These are phyloP conservation scores for Hyphantria cunea DNA, from an alignment of 1,140 invertebrate genomes.

Conservation along the genomic window DNA sequence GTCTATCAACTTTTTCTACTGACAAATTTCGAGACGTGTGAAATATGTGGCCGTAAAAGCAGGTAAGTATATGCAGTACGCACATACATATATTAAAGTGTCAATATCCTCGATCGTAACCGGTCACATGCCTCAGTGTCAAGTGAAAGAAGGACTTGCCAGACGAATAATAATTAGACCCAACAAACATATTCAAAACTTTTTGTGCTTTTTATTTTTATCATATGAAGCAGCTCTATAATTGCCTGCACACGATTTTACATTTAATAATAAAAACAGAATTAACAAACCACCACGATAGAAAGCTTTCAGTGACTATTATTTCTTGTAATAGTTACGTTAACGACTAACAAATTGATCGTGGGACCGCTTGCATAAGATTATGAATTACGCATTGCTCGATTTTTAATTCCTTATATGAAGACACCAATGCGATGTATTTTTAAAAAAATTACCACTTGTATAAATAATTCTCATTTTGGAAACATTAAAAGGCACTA, in stretches of 20 bases:
- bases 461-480: not conserved
- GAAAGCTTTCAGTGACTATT: conserved; percentile 65
- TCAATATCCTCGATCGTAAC: conserved; percentile 63
- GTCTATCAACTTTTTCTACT: not conserved
- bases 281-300: conserved; percentile 26
- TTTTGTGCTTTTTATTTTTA: conserved; percentile 17
- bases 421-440: conserved; percentile 2
- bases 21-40: conserved; percentile 19
- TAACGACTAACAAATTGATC: conserved; percentile 54
- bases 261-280: conserved; percentile 14
- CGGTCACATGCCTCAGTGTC: conserved; percentile 71
- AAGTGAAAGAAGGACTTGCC: conserved; percentile 72
- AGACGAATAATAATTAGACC: conserved; percentile 24
- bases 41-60: conserved; percentile 18
- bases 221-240: no score
- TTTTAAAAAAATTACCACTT: conserved; percentile 12
- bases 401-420: conserved; percentile 28
- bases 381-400: conserved; percentile 44
- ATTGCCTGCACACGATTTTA: conserved; percentile 10
- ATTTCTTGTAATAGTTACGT: conserved; percentile 64
- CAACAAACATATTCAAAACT: conserved; percentile 35
- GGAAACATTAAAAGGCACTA: conserved; percentile 43
- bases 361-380: conserved; percentile 68
- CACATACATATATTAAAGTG: conserved; percentile 33
- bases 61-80: conserved; percentile 7